A percentile compares a stretch with the other conserved stretches of the same genome.
Evolutionary conservation across 1,140 invertebrate genomes (phyloP).

Genomic region (Drosophila suzukii): DNA sequence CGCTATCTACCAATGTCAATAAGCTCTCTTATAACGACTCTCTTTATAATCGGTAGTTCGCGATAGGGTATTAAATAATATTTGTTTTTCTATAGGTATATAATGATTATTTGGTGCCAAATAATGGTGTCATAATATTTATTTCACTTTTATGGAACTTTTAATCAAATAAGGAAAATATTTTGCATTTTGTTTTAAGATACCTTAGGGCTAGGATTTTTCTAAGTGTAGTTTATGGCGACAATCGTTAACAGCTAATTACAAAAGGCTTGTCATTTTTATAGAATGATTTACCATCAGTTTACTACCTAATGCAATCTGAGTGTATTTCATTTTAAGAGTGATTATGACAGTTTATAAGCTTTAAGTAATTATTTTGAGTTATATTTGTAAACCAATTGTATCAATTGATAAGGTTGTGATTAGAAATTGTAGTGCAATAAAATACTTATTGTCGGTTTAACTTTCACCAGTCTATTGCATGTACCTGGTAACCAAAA

Average conservation of each 20-base stretch:
- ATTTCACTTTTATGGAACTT: no score
- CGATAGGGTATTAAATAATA: background rate
- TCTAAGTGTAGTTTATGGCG: background rate
- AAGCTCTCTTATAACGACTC: slow-evolving; percentile 13
- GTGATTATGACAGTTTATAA: background rate
- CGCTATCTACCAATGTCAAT: slow-evolving; percentile 3
- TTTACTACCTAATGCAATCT: background rate
- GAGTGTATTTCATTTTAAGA: background rate
- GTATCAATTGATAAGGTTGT: background rate
- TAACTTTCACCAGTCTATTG: background rate
- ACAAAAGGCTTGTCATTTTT: background rate
- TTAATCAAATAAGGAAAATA: no score
- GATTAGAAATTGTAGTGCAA: background rate
- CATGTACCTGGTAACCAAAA: slow-evolving; percentile 1
- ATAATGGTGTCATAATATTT: no score
- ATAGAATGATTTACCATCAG: background rate
- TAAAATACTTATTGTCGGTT: background rate
- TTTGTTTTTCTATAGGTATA: background rate
- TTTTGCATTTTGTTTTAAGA: no score
- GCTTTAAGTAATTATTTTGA: background rate
- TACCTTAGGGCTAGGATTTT: background rate
- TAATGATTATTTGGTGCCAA: no score
- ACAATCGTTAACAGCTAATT: background rate
- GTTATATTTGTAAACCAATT: background rate
- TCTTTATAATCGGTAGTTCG: slow-evolving; percentile 4